Percentiles rank a stretch among this genome's conserved stretches.
These are phyloP conservation scores for Drosophila biarmipes DNA, from an alignment of 1,140 invertebrate genomes.

Conservation along the genomic window DNA sequence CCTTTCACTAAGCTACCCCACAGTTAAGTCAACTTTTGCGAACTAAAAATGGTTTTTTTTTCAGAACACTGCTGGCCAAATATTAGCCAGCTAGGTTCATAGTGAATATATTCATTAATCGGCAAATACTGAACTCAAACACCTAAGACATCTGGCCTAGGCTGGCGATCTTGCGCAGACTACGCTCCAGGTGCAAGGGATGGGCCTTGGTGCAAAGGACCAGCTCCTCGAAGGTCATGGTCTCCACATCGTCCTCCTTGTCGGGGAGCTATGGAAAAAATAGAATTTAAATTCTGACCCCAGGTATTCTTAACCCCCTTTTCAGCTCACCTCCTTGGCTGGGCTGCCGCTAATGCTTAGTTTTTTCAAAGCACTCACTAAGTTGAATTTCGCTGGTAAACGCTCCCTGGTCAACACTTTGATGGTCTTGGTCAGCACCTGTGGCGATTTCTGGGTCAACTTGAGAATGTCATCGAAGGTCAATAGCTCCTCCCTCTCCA, in stretches of 20 bases:
- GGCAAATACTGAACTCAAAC: neutral
- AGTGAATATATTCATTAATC: too few relatives aligned
- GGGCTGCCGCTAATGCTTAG: neutral
- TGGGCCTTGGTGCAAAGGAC: neutral
- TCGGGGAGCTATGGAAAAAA: neutral
- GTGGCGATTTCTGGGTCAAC: neutral
- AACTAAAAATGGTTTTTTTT: neutral
- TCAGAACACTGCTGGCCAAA: too few relatives aligned
- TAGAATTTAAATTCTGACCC: neutral
- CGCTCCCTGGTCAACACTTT: neutral
- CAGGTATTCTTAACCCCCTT: too few relatives aligned
- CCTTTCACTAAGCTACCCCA: neutral
- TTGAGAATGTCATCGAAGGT: conserved; percentile 2
- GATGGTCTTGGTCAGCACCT: neutral
- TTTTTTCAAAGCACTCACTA: neutral
- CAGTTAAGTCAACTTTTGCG: neutral
- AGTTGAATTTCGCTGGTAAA: too few relatives aligned
- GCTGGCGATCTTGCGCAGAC: neutral
- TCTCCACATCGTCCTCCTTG: neutral
- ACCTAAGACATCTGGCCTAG: neutral
- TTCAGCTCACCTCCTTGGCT: neutral
- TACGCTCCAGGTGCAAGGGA: neutral
- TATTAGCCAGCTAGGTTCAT: too few relatives aligned
- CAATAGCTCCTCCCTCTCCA: neutral
- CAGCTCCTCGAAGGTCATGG: neutral